Evolutionary conservation across 1,140 invertebrate genomes (phyloP).

Genomic region (Hirudo medicinalis): DNA sequence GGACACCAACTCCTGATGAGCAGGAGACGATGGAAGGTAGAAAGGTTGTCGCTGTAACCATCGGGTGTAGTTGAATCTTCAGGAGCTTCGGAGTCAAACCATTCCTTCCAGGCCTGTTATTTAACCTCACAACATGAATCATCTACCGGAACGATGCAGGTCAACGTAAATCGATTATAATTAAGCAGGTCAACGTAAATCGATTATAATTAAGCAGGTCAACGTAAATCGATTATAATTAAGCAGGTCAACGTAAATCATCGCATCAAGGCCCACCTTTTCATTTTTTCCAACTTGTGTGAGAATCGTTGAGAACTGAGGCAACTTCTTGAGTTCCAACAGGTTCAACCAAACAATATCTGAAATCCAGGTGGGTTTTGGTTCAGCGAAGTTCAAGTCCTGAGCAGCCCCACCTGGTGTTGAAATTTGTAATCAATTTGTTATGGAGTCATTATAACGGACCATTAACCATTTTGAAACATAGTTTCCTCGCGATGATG

Average conservation of each 20-base stretch:
- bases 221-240: too few relatives aligned
- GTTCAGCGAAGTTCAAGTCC: slow-evolving; percentile 56
- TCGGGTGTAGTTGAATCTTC: slow-evolving; percentile 79
- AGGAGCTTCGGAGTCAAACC: slow-evolving; percentile 86
- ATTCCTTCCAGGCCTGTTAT: slow-evolving; percentile 59
- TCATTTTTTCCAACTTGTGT: slow-evolving; percentile 62
- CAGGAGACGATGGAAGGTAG: slow-evolving; percentile 72
- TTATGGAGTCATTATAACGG: too few relatives aligned
- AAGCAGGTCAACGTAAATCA: too few relatives aligned
- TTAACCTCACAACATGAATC: too few relatives aligned
- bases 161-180: too few relatives aligned
- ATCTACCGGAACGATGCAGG: too few relatives aligned
- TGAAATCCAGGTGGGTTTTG: slow-evolving; percentile 70
- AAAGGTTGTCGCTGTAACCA: slow-evolving; percentile 68
- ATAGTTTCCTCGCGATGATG: too few relatives aligned
- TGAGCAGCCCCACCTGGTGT: slow-evolving; percentile 61
- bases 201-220: too few relatives aligned
- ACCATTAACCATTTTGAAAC: too few relatives aligned
- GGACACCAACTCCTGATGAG: slow-evolving; percentile 86
- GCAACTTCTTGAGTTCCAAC: slow-evolving; percentile 57
- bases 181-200: too few relatives aligned
- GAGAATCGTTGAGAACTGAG: slow-evolving; percentile 58
- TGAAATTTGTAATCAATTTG: too few relatives aligned
- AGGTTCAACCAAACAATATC: slow-evolving; percentile 75
- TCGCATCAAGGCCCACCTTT: slow-evolving; percentile 44